phyloP scores from a whole-genome alignment of 2,797 vertebrate genomes.

The Anableps anableps region DNA sequence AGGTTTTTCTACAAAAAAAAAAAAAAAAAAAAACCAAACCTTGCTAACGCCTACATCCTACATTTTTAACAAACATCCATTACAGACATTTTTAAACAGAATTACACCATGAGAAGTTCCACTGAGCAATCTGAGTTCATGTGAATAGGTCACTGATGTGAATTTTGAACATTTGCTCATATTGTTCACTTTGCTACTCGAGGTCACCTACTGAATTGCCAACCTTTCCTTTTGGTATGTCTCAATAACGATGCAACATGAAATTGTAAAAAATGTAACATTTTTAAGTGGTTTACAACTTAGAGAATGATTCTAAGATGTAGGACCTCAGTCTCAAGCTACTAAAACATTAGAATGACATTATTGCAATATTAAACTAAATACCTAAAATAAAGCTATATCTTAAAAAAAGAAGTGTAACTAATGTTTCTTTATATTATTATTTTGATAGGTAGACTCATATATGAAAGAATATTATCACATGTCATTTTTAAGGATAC shows the following conservation, averaged over 20 bases:
- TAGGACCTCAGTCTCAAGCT: too few relatives aligned
- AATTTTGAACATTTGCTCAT: slow-evolving; percentile 2
- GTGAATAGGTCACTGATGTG: background rate
- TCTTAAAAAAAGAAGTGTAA: too few relatives aligned
- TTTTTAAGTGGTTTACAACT: background rate
- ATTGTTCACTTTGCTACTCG: background rate
- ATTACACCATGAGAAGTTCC: background rate
- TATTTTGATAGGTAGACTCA: too few relatives aligned
- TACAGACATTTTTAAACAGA: slow-evolving; percentile 9
- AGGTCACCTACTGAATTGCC: background rate
- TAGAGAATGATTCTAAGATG: background rate
- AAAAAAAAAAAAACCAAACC: too few relatives aligned
- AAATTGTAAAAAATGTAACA: background rate
- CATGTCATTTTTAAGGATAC: too few relatives aligned
- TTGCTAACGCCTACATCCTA: slow-evolving; percentile 27
- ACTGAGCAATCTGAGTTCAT: background rate
- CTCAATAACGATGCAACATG: background rate
- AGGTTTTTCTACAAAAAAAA: slow-evolving; percentile 31
- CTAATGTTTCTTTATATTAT: too few relatives aligned
- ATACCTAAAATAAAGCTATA: too few relatives aligned
- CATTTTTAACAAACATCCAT: slow-evolving; percentile 11
- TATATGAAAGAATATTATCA: too few relatives aligned
- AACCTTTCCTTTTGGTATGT: background rate
- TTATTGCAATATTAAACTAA: too few relatives aligned
- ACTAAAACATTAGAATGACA: too few relatives aligned